Evolutionary conservation across 2,888 invertebrate species (phyloP).

Genomic region (Calliopum simillimum): DNA sequence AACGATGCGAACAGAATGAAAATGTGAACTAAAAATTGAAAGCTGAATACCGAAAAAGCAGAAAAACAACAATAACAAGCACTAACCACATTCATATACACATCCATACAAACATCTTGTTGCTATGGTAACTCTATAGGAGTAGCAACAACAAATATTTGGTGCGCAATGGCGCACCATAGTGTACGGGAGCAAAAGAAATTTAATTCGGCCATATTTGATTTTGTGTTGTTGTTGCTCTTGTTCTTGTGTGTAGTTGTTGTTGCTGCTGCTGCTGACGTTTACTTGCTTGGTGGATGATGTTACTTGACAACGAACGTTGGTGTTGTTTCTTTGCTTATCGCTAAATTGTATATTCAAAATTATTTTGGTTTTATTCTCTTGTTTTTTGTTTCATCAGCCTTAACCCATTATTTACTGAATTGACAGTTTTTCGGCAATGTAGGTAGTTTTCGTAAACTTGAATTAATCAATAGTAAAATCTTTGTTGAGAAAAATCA

Average conservation of each 20-base stretch:
- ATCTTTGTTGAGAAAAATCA: no score
- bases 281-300: constrained; percentile 9
- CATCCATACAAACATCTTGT: constrained; percentile 35
- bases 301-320: not conserved
- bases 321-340: not conserved
- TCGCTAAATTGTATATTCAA: no score
- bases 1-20: constrained; percentile 2
- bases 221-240: constrained; percentile 46
- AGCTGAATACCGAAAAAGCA: not conserved
- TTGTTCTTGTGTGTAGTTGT: not conserved
- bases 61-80: constrained; percentile 5
- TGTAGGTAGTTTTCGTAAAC: no score
- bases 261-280: constrained; percentile 43
- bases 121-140: constrained; percentile 58
- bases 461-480: no score
- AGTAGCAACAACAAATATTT: constrained; percentile 48
- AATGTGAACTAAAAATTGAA: not conserved
- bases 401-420: no score
- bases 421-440: no score
- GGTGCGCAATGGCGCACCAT: constrained; percentile 48
- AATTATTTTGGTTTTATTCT: not conserved
- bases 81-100: not conserved
- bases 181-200: constrained; percentile 39
- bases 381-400: no score
- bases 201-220: constrained; percentile 63